A percentile compares a stretch with the other conserved stretches of the same genome.
Evolutionary conservation across 2,888 invertebrate genomes (phyloP).

Genomic region (Cephus sareptanus): DNA sequence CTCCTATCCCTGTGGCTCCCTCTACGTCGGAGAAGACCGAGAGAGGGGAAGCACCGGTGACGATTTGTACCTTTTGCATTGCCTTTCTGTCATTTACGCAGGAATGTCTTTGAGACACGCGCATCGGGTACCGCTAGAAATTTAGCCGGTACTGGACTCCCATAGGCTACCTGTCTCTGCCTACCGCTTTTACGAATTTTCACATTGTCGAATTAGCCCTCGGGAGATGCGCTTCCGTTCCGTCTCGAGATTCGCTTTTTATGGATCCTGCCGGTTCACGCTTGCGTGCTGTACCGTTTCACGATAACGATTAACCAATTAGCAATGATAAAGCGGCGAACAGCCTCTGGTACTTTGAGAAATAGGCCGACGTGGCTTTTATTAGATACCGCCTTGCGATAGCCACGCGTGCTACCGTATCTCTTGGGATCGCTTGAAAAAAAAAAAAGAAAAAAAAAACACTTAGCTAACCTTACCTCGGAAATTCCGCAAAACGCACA

Average conservation of each 20-base stretch:
- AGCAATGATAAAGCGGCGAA: not conserved
- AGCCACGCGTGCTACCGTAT: not conserved
- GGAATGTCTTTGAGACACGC: not conserved
- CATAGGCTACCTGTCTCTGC: not conserved
- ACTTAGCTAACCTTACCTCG: not conserved
- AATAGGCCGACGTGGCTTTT: not conserved
- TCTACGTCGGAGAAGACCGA: not conserved
- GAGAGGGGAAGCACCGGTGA: not conserved
- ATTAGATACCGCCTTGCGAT: not conserved
- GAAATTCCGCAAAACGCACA: not conserved
- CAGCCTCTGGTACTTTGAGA: not conserved
- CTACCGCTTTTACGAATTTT: not conserved
- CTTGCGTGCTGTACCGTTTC: not conserved
- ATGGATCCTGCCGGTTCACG: not conserved
- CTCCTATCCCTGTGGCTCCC: conserved; percentile 22
- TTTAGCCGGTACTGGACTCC: not conserved
- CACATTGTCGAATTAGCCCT: not conserved
- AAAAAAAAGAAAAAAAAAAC: no score
- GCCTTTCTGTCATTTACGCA: not conserved
- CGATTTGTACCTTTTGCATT: not conserved
- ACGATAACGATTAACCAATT: not conserved
- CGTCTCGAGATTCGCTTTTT: not conserved
- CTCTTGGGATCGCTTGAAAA: not conserved
- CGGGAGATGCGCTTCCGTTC: not conserved
- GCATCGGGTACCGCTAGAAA: not conserved